Conservation (phyloP, 2,888 invertebrate species). For the Drosophila anomalata region DNA sequence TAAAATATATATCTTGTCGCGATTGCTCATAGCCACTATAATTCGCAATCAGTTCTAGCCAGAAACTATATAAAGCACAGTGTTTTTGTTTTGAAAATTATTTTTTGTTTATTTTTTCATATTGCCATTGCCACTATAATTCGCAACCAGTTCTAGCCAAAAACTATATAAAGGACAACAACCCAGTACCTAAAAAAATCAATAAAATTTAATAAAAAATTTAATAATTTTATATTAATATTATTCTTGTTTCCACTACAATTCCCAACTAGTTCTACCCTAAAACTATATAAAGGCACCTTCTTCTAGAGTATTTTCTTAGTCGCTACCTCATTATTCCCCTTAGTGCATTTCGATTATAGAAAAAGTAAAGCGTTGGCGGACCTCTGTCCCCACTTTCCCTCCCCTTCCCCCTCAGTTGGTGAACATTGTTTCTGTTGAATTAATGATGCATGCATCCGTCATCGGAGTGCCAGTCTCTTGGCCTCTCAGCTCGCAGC, state of each 20-base stretch:
- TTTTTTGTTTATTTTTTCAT: too few species aligned
- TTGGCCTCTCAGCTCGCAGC: conserved; percentile 3
- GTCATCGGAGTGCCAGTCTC: conserved; percentile 68
- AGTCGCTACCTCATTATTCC: not conserved
- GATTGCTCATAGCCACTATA: too few species aligned
- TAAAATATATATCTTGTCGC: too few species aligned
- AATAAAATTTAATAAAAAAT: too few species aligned
- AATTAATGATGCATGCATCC: conserved; percentile 80
- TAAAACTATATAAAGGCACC: not conserved
- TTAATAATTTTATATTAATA: too few species aligned
- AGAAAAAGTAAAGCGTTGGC: conserved; percentile 26
- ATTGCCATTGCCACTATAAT: too few species aligned
- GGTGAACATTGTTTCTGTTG: conserved; percentile 51
- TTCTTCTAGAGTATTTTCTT: not conserved
- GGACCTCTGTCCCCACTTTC: conserved; percentile 22
- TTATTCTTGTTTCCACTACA: too few species aligned
- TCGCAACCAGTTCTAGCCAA: not conserved
- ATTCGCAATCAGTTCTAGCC: too few species aligned
- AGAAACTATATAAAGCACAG: too few species aligned
- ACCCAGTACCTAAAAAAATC: too few species aligned
- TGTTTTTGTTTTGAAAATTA: too few species aligned
- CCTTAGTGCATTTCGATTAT: conserved; percentile 31
- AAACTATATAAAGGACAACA: not conserved
- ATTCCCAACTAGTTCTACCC: not conserved
- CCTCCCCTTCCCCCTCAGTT: conserved; percentile 19